phyloP scores from a whole-genome alignment of 2,113 vertebrate species.

The Poeciliopsis retropinna region DNA sequence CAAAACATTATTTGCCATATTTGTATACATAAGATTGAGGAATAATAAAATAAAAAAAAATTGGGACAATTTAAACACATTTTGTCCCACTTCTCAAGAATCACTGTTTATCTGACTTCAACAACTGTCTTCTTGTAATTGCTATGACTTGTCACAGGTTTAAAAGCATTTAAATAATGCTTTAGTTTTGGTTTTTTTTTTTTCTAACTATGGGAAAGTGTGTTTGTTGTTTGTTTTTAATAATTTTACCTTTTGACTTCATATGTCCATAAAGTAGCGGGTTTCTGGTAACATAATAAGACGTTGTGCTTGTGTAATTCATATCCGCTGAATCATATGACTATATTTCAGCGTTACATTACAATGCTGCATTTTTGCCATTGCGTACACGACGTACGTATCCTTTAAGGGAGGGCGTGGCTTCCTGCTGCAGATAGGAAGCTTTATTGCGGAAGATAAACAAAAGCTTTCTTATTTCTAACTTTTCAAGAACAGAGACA shows the following conservation, averaged over 20 bases:
- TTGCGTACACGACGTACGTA: conserved; percentile 8
- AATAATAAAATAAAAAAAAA: too few relatives aligned
- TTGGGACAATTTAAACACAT: too few relatives aligned
- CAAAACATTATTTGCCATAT: too few relatives aligned
- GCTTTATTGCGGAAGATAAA: conserved; percentile 55
- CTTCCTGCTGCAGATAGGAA: not conserved
- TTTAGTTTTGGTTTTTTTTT: too few relatives aligned
- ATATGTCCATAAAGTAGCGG: not conserved
- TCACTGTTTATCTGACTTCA: too few relatives aligned
- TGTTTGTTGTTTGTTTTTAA: not conserved
- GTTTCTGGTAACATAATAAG: not conserved
- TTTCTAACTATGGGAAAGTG: not conserved
- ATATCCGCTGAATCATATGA: not conserved
- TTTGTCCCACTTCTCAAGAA: too few relatives aligned
- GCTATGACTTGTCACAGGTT: too few relatives aligned
- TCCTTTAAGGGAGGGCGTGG: conserved; percentile 33
- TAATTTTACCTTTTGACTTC: not conserved
- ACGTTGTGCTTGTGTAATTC: not conserved
- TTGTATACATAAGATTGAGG: too few relatives aligned
- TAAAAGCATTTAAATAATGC: too few relatives aligned
- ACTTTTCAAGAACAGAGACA: not conserved
- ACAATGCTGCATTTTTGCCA: not conserved
- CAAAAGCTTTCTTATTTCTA: not conserved
- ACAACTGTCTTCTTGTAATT: too few relatives aligned
- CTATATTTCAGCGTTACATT: not conserved